A percentile compares a stretch with the other conserved stretches of the same genome.
phyloP scores from a whole-genome alignment of 92 coral and sea anemone genomes.

The Pocillopora grandis region DNA sequence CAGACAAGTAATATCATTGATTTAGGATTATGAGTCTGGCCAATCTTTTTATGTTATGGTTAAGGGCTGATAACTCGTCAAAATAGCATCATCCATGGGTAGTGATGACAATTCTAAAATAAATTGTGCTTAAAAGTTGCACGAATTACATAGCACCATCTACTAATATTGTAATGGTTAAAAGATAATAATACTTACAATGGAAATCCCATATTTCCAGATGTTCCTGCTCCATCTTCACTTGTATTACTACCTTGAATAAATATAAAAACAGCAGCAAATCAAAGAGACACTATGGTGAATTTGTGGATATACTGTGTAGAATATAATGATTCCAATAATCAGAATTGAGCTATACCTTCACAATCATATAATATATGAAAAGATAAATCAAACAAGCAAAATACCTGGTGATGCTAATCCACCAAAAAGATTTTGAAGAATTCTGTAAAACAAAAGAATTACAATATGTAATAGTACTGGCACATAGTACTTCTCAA shows the following conservation, averaged over 20 bases:
- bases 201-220: conserved; percentile 51
- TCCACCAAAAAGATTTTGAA: conserved; percentile 74
- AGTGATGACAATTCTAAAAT: background rate
- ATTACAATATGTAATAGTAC: background rate
- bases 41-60: too few relatives aligned
- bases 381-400: background rate
- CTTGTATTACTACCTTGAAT: conserved; percentile 29
- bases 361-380: too few relatives aligned
- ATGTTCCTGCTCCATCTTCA: conserved; percentile 61
- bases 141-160: background rate
- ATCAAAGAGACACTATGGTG: too few relatives aligned
- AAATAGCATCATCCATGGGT: too few relatives aligned
- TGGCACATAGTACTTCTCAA: background rate
- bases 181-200: conserved; percentile 49
- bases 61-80: too few relatives aligned
- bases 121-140: background rate
- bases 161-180: background rate
- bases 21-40: too few relatives aligned
- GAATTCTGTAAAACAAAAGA: conserved; percentile 54
- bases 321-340: background rate
- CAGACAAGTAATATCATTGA: too few relatives aligned
- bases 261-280: background rate
- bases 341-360: background rate
- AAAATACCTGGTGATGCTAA: conserved; percentile 62
- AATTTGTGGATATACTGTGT: too few relatives aligned